Percentiles rank a stretch among this genome's conserved stretches.
Evolutionary conservation across 1,140 invertebrate species (phyloP).

Genomic region (Apis cerana): DNA sequence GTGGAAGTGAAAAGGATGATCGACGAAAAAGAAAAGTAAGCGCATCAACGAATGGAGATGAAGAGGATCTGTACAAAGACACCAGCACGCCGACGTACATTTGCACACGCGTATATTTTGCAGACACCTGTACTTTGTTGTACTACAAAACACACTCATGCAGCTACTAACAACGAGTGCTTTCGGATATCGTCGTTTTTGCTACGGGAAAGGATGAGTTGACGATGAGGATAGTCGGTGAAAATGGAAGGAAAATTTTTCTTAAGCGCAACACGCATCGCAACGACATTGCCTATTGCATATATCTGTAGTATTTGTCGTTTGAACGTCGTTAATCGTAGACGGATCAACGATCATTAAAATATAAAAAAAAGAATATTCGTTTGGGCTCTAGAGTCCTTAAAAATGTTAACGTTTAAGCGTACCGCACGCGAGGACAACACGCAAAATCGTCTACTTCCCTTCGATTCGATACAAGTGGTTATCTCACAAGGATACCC

Average conservation of each 20-base stretch:
- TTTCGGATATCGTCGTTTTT: conserved; percentile 30
- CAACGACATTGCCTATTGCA: conserved; percentile 39
- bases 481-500: background rate
- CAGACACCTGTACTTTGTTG: conserved; percentile 14
- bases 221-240: conserved; percentile 15
- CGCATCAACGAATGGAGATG: background rate
- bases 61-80: conserved; percentile 1
- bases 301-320: conserved; percentile 36
- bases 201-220: background rate
- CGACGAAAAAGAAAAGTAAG: too few relatives aligned
- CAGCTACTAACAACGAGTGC: conserved; percentile 17
- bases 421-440: conserved; percentile 14
- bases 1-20: background rate
- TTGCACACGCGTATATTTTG: conserved; percentile 17
- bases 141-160: conserved; percentile 3
- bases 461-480: background rate
- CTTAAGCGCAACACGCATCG: conserved; percentile 16
- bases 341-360: background rate
- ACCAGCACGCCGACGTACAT: conserved; percentile 1
- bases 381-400: conserved; percentile 22
- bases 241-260: conserved; percentile 27
- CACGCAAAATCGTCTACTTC: conserved; percentile 3
- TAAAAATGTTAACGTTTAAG: conserved; percentile 22
- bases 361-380: background rate
- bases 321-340: background rate